Evolutionary conservation across 2,797 vertebrate species (phyloP), one percentile per base, ranked within the genome.

Genomic region (Percopsis omiscomaycus): DNA sequence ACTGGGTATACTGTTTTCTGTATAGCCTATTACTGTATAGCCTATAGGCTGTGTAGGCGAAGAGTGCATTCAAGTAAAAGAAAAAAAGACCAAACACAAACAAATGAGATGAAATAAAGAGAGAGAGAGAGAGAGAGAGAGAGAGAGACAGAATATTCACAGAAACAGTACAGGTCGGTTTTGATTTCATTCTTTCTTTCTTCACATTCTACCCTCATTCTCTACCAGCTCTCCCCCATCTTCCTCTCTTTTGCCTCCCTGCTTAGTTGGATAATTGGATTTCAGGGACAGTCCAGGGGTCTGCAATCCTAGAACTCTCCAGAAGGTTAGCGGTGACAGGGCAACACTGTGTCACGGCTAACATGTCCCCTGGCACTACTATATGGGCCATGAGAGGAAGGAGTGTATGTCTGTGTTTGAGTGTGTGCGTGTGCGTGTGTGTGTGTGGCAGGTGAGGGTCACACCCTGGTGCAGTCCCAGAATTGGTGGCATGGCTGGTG

Each of bases 211-310:
- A 64, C 65, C 22, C 45, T 73, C 66, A 29, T 29, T 64, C 60
- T 10, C 64, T 56, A 28, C n/a, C 52, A 68, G 44, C 9, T 58
- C 61, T 44, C 65, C 64, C 74, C 67, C 42, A 63, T 49, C 61
- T 66, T 60, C 72, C 42, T 29, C 56, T 70, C 60, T 61, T 72
- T 81, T 75, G 71, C 76, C 81, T 83, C 72, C 75, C 81, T 83
- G 77, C 83, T 74, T 80, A 75, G 78, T 73, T 84, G 71, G 79
- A 79, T 89, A 89, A 90, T 89, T 90, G 85, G 84, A 89, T 89
- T 89, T 84, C 66, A 81, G 73, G 70, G 56, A 77, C 74, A 76
- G 82, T 79, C 80, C 71, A 77, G 54, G 81, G 74, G 83, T 81
- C 77, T 79, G 71, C 79, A 81, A 81, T 85, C 80, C 75, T 63